These are phyloP conservation scores for Erebia palarica DNA, from an alignment of 2,888 invertebrate species.

Conservation along the genomic window DNA sequence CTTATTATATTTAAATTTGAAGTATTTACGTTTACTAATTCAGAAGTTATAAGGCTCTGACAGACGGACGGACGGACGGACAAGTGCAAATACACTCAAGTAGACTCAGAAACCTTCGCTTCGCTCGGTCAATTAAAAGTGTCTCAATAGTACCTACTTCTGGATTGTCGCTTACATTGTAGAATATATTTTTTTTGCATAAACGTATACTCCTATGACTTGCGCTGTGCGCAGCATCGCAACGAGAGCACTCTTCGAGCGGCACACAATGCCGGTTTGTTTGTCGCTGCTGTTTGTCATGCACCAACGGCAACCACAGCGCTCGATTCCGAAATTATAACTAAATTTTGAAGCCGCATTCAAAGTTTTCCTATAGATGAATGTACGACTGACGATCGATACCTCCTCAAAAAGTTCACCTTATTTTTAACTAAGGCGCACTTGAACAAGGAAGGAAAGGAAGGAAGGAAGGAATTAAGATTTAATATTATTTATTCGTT, in stretches of 20 bases:
- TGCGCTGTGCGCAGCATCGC: slow-evolving; percentile 37
- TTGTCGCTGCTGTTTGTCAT: slow-evolving; percentile 64
- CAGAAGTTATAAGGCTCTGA: too few species aligned
- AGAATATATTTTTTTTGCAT: not conserved
- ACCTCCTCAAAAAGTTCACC: not conserved
- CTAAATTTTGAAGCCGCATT: slow-evolving; percentile 62
- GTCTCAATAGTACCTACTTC: too few species aligned
- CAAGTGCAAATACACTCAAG: too few species aligned
- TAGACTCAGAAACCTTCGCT: too few species aligned
- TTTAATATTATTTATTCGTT: too few species aligned
- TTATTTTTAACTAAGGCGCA: not conserved
- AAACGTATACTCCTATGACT: slow-evolving; percentile 27
- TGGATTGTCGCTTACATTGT: too few species aligned
- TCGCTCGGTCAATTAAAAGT: too few species aligned
- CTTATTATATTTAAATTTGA: too few species aligned
- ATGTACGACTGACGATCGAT: slow-evolving; percentile 30
- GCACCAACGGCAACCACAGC: slow-evolving; percentile 49
- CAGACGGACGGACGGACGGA: too few species aligned
- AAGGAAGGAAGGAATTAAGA: too few species aligned
- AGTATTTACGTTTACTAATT: too few species aligned
- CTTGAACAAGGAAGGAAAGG: too few species aligned
- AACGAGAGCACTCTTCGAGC: slow-evolving; percentile 55
- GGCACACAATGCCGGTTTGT: slow-evolving; percentile 61
- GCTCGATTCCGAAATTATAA: slow-evolving; percentile 64
- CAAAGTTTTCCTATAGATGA: slow-evolving; percentile 41